A percentile compares a stretch with the other conserved stretches of the same genome.
phyloP scores from a whole-genome alignment of 2,797 vertebrate genomes.

The Amblyraja radiata region DNA sequence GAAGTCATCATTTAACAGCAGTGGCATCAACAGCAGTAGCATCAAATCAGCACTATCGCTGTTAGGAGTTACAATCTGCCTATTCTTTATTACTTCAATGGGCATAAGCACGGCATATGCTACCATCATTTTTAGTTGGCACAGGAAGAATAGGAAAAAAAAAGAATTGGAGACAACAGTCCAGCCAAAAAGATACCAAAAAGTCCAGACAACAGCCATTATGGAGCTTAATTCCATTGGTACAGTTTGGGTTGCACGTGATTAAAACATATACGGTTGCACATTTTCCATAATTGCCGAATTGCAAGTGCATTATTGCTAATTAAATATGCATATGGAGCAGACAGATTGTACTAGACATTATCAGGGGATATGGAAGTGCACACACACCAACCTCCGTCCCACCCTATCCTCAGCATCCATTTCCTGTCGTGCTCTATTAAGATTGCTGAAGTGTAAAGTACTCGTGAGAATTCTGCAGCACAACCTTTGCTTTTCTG shows the following conservation, averaged over 20 bases:
- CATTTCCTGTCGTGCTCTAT: conserved; percentile 56
- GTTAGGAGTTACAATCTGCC: no score
- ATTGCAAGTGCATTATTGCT: conserved; percentile 50
- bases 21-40: no score
- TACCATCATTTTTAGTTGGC: no score
- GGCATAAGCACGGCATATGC: no score
- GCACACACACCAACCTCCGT: conserved; percentile 55
- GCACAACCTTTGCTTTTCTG: background rate
- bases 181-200: background rate
- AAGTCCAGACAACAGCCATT: no score
- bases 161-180: no score
- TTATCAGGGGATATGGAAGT: conserved; percentile 54
- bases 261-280: conserved; percentile 68
- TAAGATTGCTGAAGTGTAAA: conserved; percentile 62
- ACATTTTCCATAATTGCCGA: conserved; percentile 36
- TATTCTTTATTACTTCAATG: no score
- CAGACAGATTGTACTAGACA: conserved; percentile 69
- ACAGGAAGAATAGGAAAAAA: no score
- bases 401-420: conserved; percentile 45
- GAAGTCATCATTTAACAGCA: no score
- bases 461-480: conserved; percentile 46
- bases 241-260: conserved; percentile 44
- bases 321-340: conserved; percentile 75
- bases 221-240: no score
- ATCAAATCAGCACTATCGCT: no score